phyloP scores from a whole-genome alignment of 2,888 invertebrate genomes.

The Hypselothyrea guttata region DNA sequence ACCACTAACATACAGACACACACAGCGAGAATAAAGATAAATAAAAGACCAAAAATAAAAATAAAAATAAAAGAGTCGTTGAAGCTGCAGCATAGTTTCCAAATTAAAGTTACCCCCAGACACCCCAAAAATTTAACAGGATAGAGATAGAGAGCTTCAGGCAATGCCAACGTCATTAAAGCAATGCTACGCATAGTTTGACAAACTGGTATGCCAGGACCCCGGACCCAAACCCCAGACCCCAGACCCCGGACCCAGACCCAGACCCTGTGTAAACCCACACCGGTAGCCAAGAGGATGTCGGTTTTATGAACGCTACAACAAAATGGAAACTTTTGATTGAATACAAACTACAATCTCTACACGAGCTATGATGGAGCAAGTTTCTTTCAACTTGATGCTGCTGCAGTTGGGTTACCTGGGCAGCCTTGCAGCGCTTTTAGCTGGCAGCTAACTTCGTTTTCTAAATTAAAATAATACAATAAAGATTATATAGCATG shows the following conservation, averaged over 20 bases:
- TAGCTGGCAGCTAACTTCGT: slow-evolving; percentile 49
- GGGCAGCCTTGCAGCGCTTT: slow-evolving; percentile 9
- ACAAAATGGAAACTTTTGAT: slow-evolving; percentile 74
- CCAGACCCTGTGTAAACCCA: not conserved
- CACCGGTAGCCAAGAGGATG: slow-evolving; percentile 8
- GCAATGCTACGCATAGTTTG: slow-evolving; percentile 63
- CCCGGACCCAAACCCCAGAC: too few species aligned
- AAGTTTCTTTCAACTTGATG: slow-evolving; percentile 45
- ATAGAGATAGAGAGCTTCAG: not conserved
- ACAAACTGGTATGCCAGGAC: slow-evolving; percentile 33
- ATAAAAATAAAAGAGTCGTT: slow-evolving; percentile 14
- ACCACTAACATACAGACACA: not conserved
- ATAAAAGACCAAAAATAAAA: slow-evolving; percentile 23
- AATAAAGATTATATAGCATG: slow-evolving; percentile 65
- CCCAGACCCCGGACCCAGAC: slow-evolving; percentile 2
- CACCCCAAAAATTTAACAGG: slow-evolving; percentile 18
- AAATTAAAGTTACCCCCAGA: slow-evolving; percentile 58
- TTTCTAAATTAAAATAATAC: slow-evolving; percentile 75
- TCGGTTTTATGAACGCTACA: slow-evolving; percentile 47
- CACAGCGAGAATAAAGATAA: slow-evolving; percentile 28
- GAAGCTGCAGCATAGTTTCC: slow-evolving; percentile 53
- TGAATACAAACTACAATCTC: slow-evolving; percentile 73
- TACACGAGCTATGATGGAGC: slow-evolving; percentile 29
- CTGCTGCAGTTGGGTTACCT: slow-evolving; percentile 35
- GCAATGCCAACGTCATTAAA: slow-evolving; percentile 58